These are phyloP conservation scores for Gonocerus acuteangulatus DNA, from an alignment of 2,888 invertebrate species.

Conservation along the genomic window DNA sequence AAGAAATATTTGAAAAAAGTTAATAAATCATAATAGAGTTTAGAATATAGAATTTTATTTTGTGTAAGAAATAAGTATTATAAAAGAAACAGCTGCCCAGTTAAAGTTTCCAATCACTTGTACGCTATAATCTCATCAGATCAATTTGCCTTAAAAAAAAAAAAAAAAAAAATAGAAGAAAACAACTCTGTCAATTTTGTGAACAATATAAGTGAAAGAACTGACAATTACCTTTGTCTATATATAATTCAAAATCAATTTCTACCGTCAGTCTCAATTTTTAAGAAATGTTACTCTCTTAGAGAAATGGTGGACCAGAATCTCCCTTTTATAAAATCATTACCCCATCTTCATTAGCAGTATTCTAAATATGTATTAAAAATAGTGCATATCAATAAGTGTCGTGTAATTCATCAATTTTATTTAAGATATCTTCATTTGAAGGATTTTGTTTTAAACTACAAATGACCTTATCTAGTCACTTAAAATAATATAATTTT, in stretches of 20 bases:
- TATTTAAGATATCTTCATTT: not conserved
- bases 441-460: not conserved
- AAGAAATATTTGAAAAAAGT: too few relatives aligned
- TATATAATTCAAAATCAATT: constrained; percentile 1
- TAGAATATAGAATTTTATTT: too few relatives aligned
- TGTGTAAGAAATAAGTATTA: too few relatives aligned
- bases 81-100: not conserved
- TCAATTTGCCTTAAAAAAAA: constrained; percentile 17
- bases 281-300: constrained; percentile 7
- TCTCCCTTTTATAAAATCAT: constrained; percentile 13
- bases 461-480: too few relatives aligned
- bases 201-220: constrained; percentile 20
- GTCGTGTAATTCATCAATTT: not conserved
- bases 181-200: constrained; percentile 17
- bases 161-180: constrained; percentile 7
- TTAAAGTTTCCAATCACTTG: not conserved
- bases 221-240: constrained; percentile 8
- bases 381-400: constrained; percentile 9
- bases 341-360: not conserved
- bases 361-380: constrained; percentile 5
- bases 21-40: too few relatives aligned
- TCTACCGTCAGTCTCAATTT: constrained; percentile 3
- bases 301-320: constrained; percentile 25
- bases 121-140: not conserved
- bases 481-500: too few relatives aligned